These are phyloP conservation scores for Matsumurasca onukii DNA, from an alignment of 1,140 invertebrate species.

Conservation along the genomic window DNA sequence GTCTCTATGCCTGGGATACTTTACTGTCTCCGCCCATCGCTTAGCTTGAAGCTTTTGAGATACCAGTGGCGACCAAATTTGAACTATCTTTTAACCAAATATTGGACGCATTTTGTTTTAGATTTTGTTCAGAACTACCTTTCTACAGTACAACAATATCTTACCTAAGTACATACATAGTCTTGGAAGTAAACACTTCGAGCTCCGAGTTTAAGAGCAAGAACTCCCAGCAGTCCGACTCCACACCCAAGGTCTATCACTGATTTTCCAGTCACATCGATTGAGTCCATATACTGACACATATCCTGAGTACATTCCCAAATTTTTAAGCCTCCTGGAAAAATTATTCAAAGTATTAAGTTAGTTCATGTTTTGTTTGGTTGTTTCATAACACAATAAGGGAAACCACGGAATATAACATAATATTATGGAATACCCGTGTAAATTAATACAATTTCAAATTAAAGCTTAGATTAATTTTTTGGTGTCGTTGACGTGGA, in stretches of 20 bases:
- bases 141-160: background rate
- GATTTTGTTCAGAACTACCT: background rate
- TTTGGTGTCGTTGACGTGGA: background rate
- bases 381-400: background rate
- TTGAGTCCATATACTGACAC: conserved; percentile 52
- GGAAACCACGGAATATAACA: background rate
- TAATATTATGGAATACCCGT: background rate
- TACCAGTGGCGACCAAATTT: background rate
- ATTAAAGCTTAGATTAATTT: background rate
- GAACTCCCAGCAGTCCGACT: conserved; percentile 75
- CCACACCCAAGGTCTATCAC: conserved; percentile 88
- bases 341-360: conserved; percentile 36
- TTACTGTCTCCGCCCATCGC: too few relatives aligned
- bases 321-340: conserved; percentile 79
- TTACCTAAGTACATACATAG: conserved; percentile 66
- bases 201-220: conserved; percentile 64
- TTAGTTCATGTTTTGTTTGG: background rate
- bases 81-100: conserved; percentile 13
- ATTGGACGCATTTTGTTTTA: background rate
- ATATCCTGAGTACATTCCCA: conserved; percentile 88
- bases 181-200: conserved; percentile 79
- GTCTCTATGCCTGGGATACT: too few relatives aligned
- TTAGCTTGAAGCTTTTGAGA: background rate
- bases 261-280: conserved; percentile 55
- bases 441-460: background rate